Evolutionary conservation across 2,888 invertebrate species (phyloP), one percentile per base, ranked within the genome.

Genomic region (Harmothoe impar): DNA sequence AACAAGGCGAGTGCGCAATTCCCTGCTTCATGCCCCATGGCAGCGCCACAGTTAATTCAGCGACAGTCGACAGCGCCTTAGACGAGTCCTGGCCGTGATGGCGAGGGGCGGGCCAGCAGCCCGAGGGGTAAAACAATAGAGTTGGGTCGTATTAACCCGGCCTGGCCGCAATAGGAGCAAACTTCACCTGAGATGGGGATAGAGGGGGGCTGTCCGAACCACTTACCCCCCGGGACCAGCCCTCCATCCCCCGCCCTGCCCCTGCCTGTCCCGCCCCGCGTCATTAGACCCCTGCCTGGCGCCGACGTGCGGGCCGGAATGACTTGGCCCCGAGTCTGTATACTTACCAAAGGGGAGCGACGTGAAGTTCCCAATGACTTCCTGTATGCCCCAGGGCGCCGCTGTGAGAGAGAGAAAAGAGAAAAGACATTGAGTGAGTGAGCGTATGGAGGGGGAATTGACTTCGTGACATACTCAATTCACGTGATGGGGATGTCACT

Each of bases 281-380:
- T 23, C 43, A 43, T 43, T 43, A 43, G 43, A 43, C 43, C 10
- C 10, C 43, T 43, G 43, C 43, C 43, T 43, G 43, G 43, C 43
- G 43, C 20, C 43, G 20, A 81, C 81, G 35, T 35, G 35, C 81
- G 0, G 43, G 23, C 10, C 43, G 81, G 43, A 43, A 81, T 81
- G 15, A 81, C 35, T 35, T 81, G 81, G 81, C 81, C 81, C 43
- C 35, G 7, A 25, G 86, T 86, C 31, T 86, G 86, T 86, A 86
- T 86, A 86, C 86, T 86, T 86, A 86, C 86, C 86, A 54, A 86
- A 86, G 29, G 90, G 90, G 43, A 90, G 78, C 33, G 90, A 90
- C 20, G 72, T 77, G 77, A 90, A 81, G 77, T 81, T 90, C n/a
- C 90, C 84, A n/a, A 81, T 81, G 81, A 90, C 90, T 81, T 81